Base-by-base conservation (phyloP, 2,888 invertebrate genomes). In the Herminia tarsipennalis region DNA sequence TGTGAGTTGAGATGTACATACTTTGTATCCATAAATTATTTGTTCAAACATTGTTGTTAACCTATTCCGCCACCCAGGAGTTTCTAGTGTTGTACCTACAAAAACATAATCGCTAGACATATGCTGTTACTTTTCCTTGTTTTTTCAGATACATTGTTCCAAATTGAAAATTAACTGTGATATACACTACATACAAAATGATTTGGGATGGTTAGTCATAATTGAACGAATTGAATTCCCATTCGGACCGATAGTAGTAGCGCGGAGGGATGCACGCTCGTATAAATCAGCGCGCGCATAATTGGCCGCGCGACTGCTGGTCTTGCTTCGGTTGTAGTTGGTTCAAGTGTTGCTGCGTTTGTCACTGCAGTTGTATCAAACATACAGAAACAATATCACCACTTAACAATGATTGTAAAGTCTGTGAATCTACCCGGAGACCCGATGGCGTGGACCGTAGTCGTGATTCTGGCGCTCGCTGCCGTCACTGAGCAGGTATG, bases 271-370 rank as follows among this genome's bases (percentile, higher is more conserved):
- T 83, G 78, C 72, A 58, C 20, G 48, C 37, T 21, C 71, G 70
- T 65, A 78, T 83, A 86, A 71, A 85, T 45, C 49, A 29, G 10
- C 28, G 39, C 0, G 48, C 33, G 29, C 44, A 38, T 41, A 39
- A 55, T 0, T 32, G 42, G 59, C 70, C 79, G 74, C 83, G 86
- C 70, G 81, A 83, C 65, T 81, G 77, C 33, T 50, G 49, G 14
- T 76, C 70, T 29, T 78, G 82, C 56, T 37, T 51, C 29, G 71
- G 66, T 24, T 78, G 73, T 30, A 50, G 69, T 42, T 78, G 76
- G 78, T 48, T 80, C 41, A 44, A 51, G 25, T 83, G 81, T 51
- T 85, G 83, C 61, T 72, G 79, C 47, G 16, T 35, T 4, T 42
- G 22, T 13, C 76, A 69, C 56, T 82, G 81, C 55, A 45, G 50